A percentile compares a stretch with the other conserved stretches of the same genome.
Evolutionary conservation across 2,113 vertebrate genomes (phyloP).

Genomic region (Axis porcinus): DNA sequence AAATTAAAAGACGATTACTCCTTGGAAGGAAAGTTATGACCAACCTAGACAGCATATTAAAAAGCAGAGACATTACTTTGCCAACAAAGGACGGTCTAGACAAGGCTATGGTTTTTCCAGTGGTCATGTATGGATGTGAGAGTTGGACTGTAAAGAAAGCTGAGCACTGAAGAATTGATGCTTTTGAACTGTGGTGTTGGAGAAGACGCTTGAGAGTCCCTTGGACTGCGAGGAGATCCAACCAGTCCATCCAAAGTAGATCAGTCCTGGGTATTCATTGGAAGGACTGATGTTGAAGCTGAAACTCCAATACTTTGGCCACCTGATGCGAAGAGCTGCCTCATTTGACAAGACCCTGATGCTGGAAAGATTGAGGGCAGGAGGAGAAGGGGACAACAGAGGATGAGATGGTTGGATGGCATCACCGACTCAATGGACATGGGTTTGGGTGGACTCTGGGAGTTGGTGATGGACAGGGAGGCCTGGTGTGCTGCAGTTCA

Average conservation of each 20-base stretch:
- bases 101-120: not conserved
- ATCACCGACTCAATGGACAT: not conserved
- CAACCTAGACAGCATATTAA: not conserved
- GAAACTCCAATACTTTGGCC: not conserved
- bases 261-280: not conserved
- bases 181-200: not conserved
- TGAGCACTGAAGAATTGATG: rapidly evolving
- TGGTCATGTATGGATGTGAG: not conserved
- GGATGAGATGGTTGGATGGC: not conserved
- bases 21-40: not conserved
- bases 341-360: not conserved
- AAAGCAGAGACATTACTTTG: not conserved
- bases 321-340: not conserved
- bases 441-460: not conserved
- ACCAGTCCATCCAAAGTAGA: not conserved
- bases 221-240: not conserved
- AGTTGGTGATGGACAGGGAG: not conserved
- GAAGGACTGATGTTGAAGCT: not conserved
- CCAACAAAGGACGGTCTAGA: rapidly evolving
- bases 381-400: not conserved
- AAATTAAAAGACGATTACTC: rapidly evolving
- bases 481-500: not conserved
- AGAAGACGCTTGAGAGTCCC: not conserved
- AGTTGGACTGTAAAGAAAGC: not conserved
- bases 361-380: not conserved